These are phyloP conservation scores for Sycophila sp. DNA, from an alignment of 1,140 invertebrate species.

Conservation along the genomic window DNA sequence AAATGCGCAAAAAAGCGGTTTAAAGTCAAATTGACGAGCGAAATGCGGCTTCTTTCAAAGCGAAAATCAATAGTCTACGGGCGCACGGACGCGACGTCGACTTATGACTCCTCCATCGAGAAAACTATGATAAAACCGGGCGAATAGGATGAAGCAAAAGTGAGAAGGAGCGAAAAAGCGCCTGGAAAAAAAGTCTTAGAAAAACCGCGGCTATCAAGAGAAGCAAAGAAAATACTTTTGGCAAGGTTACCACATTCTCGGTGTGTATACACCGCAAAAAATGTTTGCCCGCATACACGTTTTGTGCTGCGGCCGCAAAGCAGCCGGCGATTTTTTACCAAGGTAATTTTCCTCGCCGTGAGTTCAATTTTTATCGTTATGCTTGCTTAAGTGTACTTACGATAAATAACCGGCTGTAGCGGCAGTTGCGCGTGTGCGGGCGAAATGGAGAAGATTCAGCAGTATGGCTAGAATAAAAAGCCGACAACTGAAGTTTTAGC, in stretches of 20 bases:
- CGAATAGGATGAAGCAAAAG: no score
- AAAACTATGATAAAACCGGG: no score
- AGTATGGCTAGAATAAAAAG: not conserved
- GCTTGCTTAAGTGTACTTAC: no score
- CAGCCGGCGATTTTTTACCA: no score
- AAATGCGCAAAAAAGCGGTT: not conserved
- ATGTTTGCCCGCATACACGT: not conserved
- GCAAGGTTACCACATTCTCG: not conserved
- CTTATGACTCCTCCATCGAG: no score
- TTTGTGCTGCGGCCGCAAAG: not conserved
- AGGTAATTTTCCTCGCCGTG: not conserved
- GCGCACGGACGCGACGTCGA: no score
- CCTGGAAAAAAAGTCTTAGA: no score
- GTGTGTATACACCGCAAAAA: no score
- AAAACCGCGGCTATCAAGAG: no score
- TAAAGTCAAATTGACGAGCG: not conserved
- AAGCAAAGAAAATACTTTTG: not conserved
- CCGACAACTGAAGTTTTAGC: not conserved
- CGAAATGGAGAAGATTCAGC: not conserved
- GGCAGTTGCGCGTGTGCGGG: no score
- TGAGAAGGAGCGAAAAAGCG: no score
- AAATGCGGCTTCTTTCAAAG: not conserved
- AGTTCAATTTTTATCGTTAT: not conserved
- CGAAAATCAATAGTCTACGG: constrained; percentile 1
- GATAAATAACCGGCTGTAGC: no score